Evolutionary conservation across 2,888 invertebrate genomes (phyloP).

Genomic region (Leptopilina syphax): DNA sequence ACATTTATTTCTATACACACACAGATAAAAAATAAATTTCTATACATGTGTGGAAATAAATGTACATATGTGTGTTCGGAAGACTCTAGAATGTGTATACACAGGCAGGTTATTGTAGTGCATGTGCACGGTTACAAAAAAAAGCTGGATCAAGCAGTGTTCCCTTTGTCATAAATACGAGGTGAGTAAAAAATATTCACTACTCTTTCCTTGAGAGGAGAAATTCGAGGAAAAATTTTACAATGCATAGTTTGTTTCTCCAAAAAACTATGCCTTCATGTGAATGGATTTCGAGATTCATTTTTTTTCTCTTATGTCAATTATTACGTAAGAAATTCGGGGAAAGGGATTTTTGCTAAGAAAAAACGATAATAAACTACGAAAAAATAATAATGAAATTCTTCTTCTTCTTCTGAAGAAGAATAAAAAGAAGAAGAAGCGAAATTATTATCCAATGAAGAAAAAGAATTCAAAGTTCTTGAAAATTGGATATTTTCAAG

Average conservation of each 20-base stretch:
- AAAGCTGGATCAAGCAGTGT: conserved; percentile 31
- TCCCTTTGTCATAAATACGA: conserved; percentile 4
- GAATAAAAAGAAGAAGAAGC: too few species aligned
- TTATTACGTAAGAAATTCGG: conserved; percentile 10
- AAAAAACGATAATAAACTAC: neutral
- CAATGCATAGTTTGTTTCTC: conserved; percentile 18
- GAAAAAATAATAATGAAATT: neutral
- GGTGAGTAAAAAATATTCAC: conserved; percentile 17
- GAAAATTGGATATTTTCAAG: too few species aligned
- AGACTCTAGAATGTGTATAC: conserved; percentile 1
- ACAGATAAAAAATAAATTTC: too few species aligned
- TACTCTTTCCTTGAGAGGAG: neutral
- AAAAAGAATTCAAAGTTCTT: too few species aligned
- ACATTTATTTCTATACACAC: neutral
- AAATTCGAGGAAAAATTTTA: conserved; percentile 13
- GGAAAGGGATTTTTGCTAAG: neutral
- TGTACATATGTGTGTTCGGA: neutral
- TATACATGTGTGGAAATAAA: too few species aligned
- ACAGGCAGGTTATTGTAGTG: conserved; percentile 12
- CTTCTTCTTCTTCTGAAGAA: neutral
- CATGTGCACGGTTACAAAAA: neutral
- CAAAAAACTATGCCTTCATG: neutral
- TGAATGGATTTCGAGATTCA: conserved; percentile 6
- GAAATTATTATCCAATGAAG: too few species aligned
- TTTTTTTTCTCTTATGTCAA: conserved; percentile 14